Conservation (phyloP, 2,888 invertebrate species). For the Epistrophe eligans region DNA sequence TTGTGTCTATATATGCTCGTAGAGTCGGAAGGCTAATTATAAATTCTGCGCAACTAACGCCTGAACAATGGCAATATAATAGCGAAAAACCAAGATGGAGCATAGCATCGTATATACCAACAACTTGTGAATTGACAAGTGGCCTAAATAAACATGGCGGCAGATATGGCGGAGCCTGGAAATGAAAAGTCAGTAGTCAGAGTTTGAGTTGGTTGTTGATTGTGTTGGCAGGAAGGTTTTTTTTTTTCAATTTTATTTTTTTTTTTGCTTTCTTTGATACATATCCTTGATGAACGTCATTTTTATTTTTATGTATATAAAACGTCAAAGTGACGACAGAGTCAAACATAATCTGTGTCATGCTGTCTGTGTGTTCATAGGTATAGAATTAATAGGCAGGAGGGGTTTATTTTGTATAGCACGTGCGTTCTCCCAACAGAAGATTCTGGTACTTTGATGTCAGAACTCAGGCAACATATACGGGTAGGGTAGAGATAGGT, state of each 20-base stretch:
- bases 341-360: constrained; percentile 61
- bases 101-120: neutral
- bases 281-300: constrained; percentile 40
- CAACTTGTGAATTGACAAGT: constrained; percentile 49
- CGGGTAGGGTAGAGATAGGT: neutral
- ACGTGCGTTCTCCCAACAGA: neutral
- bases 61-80: constrained; percentile 45
- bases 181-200: constrained; percentile 29
- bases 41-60: constrained; percentile 60
- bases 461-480: constrained; percentile 18
- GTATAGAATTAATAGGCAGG: neutral
- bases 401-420: neutral
- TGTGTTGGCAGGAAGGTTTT: neutral
- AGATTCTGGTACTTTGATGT: neutral
- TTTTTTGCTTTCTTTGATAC: constrained; percentile 18
- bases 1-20: too few relatives aligned
- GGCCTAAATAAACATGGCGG: constrained; percentile 65
- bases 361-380: constrained; percentile 49
- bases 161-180: constrained; percentile 27
- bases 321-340: constrained; percentile 59
- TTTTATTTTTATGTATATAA: constrained; percentile 32
- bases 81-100: constrained; percentile 23
- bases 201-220: neutral
- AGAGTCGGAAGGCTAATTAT: constrained; percentile 54
- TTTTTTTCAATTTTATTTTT: neutral